Base-by-base conservation (phyloP, 2,888 invertebrate genomes). In the Synergus gifuensis region DNA sequence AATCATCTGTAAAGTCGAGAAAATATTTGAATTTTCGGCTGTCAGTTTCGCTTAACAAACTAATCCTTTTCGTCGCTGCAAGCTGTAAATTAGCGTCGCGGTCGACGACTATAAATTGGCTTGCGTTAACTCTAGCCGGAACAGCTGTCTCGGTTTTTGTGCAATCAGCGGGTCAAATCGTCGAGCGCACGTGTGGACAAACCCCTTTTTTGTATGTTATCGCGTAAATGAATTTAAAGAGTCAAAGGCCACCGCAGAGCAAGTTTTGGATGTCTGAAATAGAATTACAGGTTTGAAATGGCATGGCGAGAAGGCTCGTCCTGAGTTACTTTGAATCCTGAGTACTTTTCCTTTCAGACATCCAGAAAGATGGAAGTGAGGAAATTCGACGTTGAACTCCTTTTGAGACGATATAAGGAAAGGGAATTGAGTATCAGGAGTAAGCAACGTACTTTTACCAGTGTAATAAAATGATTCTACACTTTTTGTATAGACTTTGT, bases 81-180 rank as follows among this genome's bases (percentile, higher is more conserved):
- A 76, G 80, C 81, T 83, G 86, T 86, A 84, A 86, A 86, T 86
- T 87, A 86, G 83, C 83, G 81, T 81, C 78, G 83, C 78, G 67
- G 78, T 28, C 76, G 78, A 83, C 83, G 84, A 81, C 87, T 85
- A 88, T 87, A 87, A 89, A 88, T 89, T 88, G 87, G 84, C 85
- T 81, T 83, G 83, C 85, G 87, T 86, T 88, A 87, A 87, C 85
- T 85, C 79, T 80, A 81, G 77, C 76, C 76, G 76, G 82, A 86
- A 86, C 84, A 84, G 84, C 84, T 83, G 85, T 82, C 81, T 79
- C 58, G 79, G 81, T 87, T 86, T 86, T 86, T 86, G 85, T 83
- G 79, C 85, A 86, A 86, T 86, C 86, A 85, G 84, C 86, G 81
- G 80, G 80, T 73, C 81, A 84, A 84, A 86, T 85, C 83, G 82